These are phyloP conservation scores for Drosophila recens DNA, from an alignment of 2,888 invertebrate species.

Conservation along the genomic window DNA sequence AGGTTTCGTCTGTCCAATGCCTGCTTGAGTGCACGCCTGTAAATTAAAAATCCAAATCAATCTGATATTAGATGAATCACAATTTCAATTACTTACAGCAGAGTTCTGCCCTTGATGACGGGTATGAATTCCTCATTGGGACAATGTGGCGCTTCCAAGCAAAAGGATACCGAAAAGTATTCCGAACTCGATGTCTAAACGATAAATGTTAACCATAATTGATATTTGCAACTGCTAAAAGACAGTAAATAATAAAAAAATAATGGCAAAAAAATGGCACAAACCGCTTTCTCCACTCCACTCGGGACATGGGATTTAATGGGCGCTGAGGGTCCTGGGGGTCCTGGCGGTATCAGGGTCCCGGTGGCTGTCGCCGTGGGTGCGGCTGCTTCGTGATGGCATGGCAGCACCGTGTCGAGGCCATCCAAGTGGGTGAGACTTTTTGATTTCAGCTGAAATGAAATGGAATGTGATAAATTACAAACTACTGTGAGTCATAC, in stretches of 20 bases:
- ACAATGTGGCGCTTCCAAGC: constrained; percentile 86
- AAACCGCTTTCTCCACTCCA: constrained; percentile 22
- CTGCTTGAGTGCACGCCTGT: constrained; percentile 88
- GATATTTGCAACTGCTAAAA: constrained; percentile 6
- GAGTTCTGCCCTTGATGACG: constrained; percentile 88
- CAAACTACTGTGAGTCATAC: constrained; percentile 20
- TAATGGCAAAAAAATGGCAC: constrained; percentile 1
- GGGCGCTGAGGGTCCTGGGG: constrained; percentile 33
- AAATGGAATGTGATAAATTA: constrained; percentile 59
- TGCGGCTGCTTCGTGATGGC: constrained; percentile 76
- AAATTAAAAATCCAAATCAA: constrained; percentile 50
- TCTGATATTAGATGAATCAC: neutral
- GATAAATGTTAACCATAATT: constrained; percentile 19
- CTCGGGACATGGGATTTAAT: constrained; percentile 42
- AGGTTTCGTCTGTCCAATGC: constrained; percentile 89
- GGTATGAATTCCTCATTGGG: constrained; percentile 89
- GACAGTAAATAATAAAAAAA: constrained; percentile 5
- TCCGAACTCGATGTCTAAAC: constrained; percentile 90
- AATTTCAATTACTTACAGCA: constrained; percentile 87
- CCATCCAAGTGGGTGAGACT: constrained; percentile 90
- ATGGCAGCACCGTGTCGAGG: constrained; percentile 86
- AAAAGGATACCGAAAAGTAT: constrained; percentile 90
- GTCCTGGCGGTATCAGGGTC: constrained; percentile 31
- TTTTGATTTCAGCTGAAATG: constrained; percentile 89
- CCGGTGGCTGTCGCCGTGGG: constrained; percentile 32